A percentile compares a stretch with the other conserved stretches of the same genome.
phyloP scores from a whole-genome alignment of 2,797 vertebrate species.

The Xenentodon cancila region DNA sequence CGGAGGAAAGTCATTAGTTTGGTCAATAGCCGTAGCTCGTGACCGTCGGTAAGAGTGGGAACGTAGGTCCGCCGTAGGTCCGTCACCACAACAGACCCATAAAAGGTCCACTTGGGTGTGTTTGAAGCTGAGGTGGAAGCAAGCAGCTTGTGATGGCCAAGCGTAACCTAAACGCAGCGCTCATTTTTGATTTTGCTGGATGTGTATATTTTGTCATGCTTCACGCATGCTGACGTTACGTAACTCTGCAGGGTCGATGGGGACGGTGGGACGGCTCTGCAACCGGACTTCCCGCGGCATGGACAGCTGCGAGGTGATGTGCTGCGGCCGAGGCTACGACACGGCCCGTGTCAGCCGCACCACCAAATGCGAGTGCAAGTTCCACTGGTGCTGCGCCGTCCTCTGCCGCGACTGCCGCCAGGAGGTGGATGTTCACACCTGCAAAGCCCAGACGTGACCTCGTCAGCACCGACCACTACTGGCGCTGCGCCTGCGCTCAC shows the following conservation, averaged over 20 bases:
- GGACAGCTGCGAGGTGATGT: slow-evolving; percentile 97
- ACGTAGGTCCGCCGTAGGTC: too few species aligned
- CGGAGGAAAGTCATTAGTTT: too few species aligned
- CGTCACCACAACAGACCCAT: too few species aligned
- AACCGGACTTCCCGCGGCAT: slow-evolving; percentile 89
- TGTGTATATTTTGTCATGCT: too few species aligned
- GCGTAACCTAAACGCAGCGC: too few species aligned
- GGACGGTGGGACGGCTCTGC: slow-evolving; percentile 90
- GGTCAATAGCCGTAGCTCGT: too few species aligned
- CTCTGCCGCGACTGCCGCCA: slow-evolving; percentile 93
- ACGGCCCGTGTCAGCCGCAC: slow-evolving; percentile 88
- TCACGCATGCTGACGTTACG: not conserved
- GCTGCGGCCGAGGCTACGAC: slow-evolving; percentile 94
- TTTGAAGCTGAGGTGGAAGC: too few species aligned
- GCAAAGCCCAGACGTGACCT: slow-evolving; percentile 88
- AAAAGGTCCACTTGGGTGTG: too few species aligned
- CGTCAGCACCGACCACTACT: not conserved
- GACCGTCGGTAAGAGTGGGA: too few species aligned
- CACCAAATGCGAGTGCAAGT: slow-evolving; percentile 95
- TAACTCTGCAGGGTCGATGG: slow-evolving; percentile 85
- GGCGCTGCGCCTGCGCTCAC: not conserved
- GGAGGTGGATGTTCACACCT: slow-evolving; percentile 92
- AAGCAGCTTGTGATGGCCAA: too few species aligned
- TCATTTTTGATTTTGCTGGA: too few species aligned
- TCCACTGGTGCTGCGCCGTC: slow-evolving; percentile 96